These are phyloP conservation scores for Chaenodraco wilsoni DNA, from an alignment of 2,797 vertebrate species.

Conservation along the genomic window DNA sequence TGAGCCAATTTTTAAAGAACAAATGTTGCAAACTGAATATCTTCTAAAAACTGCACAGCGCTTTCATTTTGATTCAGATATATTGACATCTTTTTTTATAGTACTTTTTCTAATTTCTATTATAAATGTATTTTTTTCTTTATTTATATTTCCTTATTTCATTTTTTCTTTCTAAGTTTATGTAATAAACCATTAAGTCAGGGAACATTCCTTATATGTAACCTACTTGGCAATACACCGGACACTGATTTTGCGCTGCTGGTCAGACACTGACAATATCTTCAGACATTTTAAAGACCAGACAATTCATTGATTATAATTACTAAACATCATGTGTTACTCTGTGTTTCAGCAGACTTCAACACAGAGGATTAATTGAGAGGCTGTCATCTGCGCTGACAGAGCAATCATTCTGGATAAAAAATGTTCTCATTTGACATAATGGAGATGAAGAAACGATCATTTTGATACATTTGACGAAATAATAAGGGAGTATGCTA, in stretches of 20 bases:
- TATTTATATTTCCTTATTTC: too few species aligned
- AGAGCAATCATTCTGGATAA: constrained; percentile 50
- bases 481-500: constrained; percentile 11
- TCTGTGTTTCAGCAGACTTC: constrained; percentile 33
- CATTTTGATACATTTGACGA: constrained; percentile 25
- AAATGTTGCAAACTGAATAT: background rate
- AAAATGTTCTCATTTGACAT: constrained; percentile 41
- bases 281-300: background rate
- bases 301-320: background rate
- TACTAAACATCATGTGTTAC: constrained; percentile 16
- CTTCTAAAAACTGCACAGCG: background rate
- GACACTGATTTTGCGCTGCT: background rate
- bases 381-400: constrained; percentile 46
- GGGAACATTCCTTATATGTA: too few species aligned
- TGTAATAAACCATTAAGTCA: too few species aligned
- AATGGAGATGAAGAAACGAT: constrained; percentile 40
- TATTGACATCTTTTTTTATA: too few species aligned
- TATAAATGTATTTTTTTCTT: too few species aligned
- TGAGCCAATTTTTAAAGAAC: background rate
- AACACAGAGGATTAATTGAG: constrained; percentile 43
- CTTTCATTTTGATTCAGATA: too few species aligned
- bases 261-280: background rate
- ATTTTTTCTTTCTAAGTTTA: too few species aligned
- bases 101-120: too few species aligned
- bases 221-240: too few species aligned